A percentile compares a stretch with the other conserved stretches of the same genome.
phyloP scores from a whole-genome alignment of 2,888 invertebrate genomes.

The Dusona sp. region DNA sequence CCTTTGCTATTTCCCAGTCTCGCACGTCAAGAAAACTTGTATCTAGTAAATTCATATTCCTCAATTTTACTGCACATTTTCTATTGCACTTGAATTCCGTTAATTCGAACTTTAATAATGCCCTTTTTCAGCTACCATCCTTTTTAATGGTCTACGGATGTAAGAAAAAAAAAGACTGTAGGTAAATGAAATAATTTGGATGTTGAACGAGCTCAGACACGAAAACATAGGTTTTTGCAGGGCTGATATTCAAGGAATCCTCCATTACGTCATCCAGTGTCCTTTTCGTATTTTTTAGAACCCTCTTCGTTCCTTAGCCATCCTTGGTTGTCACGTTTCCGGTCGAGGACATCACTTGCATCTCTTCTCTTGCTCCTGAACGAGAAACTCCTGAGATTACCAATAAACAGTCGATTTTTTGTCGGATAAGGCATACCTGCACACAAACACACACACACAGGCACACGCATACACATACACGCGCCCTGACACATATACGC shows the following conservation, averaged over 20 bases:
- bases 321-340: slow-evolving; percentile 36
- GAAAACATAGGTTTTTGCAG: neutral
- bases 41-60: neutral
- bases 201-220: neutral
- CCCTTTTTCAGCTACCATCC: too few species aligned
- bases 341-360: slow-evolving; percentile 8
- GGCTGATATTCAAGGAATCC: neutral
- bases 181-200: neutral
- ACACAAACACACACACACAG: too few species aligned
- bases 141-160: too few species aligned
- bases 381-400: slow-evolving; percentile 51
- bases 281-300: neutral
- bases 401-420: slow-evolving; percentile 71
- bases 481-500: neutral
- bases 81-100: neutral
- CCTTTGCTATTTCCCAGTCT: neutral
- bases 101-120: neutral
- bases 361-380: slow-evolving; percentile 24
- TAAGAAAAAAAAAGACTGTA: neutral
- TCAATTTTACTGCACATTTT: neutral
- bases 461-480: neutral
- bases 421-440: slow-evolving; percentile 71
- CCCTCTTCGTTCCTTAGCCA: neutral
- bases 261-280: neutral
- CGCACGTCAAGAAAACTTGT: neutral